Conservation (phyloP, 1,140 invertebrate genomes). For the Ceratina calcarata region DNA sequence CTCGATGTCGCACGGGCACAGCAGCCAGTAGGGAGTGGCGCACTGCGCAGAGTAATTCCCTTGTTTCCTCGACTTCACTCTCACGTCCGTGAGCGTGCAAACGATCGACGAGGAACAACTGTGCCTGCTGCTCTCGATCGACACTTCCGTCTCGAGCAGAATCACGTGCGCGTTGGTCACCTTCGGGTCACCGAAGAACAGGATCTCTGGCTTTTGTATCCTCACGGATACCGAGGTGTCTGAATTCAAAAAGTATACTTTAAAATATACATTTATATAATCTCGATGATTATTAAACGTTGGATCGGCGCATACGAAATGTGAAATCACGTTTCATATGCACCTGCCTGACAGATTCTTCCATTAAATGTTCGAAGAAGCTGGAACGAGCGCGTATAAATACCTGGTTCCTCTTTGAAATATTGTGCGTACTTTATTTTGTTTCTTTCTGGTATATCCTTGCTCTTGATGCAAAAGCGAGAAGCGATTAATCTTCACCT, state of each 20-base stretch:
- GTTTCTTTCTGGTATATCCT: slow-evolving; percentile 48
- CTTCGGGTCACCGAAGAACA: slow-evolving; percentile 87
- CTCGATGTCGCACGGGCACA: slow-evolving; percentile 88
- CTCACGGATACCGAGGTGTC: slow-evolving; percentile 82
- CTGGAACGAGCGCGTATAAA: slow-evolving; percentile 1
- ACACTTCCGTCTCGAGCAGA: slow-evolving; percentile 87
- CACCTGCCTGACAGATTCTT: not conserved
- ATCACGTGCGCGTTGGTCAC: slow-evolving; percentile 87
- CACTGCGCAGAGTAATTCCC: slow-evolving; percentile 64
- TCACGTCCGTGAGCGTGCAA: slow-evolving; percentile 84
- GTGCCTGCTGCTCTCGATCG: slow-evolving; percentile 87
- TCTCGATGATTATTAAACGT: too few species aligned
- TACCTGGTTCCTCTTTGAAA: slow-evolving; percentile 66
- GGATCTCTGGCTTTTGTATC: slow-evolving; percentile 89
- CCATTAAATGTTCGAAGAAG: not conserved
- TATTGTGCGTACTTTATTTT: slow-evolving; percentile 57
- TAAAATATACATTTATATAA: too few species aligned
- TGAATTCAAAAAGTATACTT: not conserved
- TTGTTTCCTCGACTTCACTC: slow-evolving; percentile 80
- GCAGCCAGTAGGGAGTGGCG: slow-evolving; percentile 71
- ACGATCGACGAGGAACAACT: slow-evolving; percentile 84
- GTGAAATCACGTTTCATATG: not conserved
- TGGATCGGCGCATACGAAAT: too few species aligned
- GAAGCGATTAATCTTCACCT: not conserved
- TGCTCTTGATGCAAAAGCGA: slow-evolving; percentile 60